Percentiles rank a stretch among this genome's conserved stretches.
These are phyloP conservation scores for Caradrina clavipalpis DNA, from an alignment of 2,888 invertebrate genomes.

Conservation along the genomic window DNA sequence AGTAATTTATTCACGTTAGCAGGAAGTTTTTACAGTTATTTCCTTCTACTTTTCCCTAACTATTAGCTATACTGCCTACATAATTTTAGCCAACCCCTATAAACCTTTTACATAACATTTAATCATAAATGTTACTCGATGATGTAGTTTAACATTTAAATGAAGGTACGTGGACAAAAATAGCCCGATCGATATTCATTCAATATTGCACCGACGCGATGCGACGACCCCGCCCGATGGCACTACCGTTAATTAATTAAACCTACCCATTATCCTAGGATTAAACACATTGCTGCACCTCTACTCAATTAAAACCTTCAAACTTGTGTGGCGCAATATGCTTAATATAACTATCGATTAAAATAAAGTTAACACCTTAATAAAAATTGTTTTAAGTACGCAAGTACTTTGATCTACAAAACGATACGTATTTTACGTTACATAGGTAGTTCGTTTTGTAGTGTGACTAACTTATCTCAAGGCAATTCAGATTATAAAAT, in stretches of 20 bases:
- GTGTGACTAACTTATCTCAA: neutral
- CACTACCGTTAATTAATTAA: neutral
- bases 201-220: constrained; percentile 9
- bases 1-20: constrained; percentile 11
- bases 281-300: constrained; percentile 8
- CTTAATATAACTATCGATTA: neutral
- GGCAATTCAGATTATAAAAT: neutral
- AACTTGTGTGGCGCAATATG: neutral
- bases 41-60: neutral
- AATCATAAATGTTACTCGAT: too few relatives aligned
- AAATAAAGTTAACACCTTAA: too few relatives aligned
- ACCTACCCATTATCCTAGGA: neutral
- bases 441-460: neutral
- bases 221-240: neutral
- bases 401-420: neutral
- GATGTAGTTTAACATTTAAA: too few relatives aligned
- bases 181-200: constrained; percentile 35
- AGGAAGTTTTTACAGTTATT: neutral
- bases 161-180: constrained; percentile 3
- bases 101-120: neutral
- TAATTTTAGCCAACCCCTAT: neutral
- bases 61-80: neutral
- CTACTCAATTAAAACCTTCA: constrained; percentile 3
- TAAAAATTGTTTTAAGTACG: neutral
- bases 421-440: neutral